Evolutionary conservation across 2,113 vertebrate species (phyloP).

Genomic region (Lampris megalopsis): DNA sequence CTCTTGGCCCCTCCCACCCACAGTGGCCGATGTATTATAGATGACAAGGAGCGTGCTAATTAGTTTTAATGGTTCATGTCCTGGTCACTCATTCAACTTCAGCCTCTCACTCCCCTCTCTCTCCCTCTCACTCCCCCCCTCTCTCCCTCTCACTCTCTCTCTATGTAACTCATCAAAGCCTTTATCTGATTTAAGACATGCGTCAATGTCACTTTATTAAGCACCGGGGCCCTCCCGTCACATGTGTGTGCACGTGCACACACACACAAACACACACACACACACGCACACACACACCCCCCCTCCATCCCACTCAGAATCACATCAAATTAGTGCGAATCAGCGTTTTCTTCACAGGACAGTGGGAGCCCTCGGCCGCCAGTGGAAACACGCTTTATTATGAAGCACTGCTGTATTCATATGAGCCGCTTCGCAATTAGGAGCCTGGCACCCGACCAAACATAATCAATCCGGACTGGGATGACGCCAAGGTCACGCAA

Average conservation of each 20-base stretch:
- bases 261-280: conserved; percentile 10
- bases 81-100: conserved; percentile 46
- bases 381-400: conserved; percentile 24
- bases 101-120: too few species aligned
- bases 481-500: conserved; percentile 27
- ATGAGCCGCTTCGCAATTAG: conserved; percentile 13
- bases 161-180: conserved; percentile 13
- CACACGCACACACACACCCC: conserved; percentile 10
- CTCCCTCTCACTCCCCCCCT: too few species aligned
- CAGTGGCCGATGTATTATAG: conserved; percentile 1
- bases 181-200: conserved; percentile 36
- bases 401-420: conserved; percentile 15
- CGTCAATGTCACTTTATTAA: conserved; percentile 28
- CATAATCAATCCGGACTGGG: conserved; percentile 11
- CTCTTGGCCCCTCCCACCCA: not conserved
- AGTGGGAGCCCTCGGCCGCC: conserved; percentile 8
- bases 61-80: conserved; percentile 73
- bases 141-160: conserved; percentile 18
- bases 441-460: conserved; percentile 1
- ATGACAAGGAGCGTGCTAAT: conserved; percentile 50
- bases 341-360: conserved; percentile 30
- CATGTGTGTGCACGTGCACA: conserved; percentile 35
- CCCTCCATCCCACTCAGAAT: not conserved
- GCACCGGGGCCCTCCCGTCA: conserved; percentile 4
- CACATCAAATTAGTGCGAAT: conserved; percentile 41